A percentile compares a stretch with the other conserved stretches of the same genome.
Conservation (phyloP, 2,113 vertebrate genomes). For the Chamaetylas fuelleborni region DNA sequence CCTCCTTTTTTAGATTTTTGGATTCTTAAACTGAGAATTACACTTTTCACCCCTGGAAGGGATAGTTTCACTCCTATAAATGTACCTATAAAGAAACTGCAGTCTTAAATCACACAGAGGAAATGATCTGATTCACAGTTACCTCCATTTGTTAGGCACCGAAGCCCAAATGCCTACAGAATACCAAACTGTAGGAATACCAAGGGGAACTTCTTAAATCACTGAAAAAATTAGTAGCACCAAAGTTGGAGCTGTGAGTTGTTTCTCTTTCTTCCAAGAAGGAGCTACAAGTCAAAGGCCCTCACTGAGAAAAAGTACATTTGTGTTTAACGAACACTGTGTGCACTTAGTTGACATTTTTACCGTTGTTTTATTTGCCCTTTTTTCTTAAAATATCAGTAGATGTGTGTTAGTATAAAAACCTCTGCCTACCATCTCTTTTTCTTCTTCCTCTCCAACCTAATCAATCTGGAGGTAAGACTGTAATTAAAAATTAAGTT, state of each 20-base stretch:
- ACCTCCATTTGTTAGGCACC: not conserved
- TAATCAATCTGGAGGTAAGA: not conserved
- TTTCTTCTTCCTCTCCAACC: not conserved
- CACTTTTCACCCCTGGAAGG: not conserved
- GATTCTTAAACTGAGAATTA: not conserved
- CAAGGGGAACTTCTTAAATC: not conserved
- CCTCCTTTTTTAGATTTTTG: not conserved
- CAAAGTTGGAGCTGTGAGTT: not conserved
- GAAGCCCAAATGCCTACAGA: not conserved
- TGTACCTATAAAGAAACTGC: not conserved
- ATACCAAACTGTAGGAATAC: not conserved
- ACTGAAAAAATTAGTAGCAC: not conserved
- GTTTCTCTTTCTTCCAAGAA: not conserved
- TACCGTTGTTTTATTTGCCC: not conserved
- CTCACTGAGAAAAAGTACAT: not conserved
- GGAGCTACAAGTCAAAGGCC: not conserved
- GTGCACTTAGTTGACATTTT: not conserved
- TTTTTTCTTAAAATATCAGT: not conserved
- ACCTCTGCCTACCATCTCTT: not conserved
- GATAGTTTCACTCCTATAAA: not conserved
- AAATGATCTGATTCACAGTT: not conserved
- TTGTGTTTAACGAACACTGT: not conserved
- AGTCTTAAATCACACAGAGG: not conserved
- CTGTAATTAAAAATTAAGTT: not conserved
- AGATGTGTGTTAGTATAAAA: not conserved